These are phyloP conservation scores for Drosophila quadrilineata DNA, from an alignment of 1,140 invertebrate species.

Conservation along the genomic window DNA sequence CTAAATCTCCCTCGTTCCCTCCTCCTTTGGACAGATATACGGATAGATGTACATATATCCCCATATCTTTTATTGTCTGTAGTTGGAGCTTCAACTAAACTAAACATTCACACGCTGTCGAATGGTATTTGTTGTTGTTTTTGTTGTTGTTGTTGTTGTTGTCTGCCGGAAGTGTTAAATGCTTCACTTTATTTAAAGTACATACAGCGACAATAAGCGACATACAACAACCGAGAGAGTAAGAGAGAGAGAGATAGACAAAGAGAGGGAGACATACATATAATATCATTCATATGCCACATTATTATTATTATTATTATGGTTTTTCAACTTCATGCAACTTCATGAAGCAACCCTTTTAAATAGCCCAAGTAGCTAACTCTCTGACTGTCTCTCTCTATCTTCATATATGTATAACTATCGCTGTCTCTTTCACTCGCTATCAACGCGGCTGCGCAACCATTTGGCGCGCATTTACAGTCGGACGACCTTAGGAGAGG, in stretches of 20 bases:
- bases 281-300: constrained; percentile 73
- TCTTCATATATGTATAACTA: constrained; percentile 15
- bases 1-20: not conserved
- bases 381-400: not conserved
- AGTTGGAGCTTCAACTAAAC: constrained; percentile 32
- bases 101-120: constrained; percentile 74
- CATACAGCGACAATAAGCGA: constrained; percentile 37
- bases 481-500: constrained; percentile 16
- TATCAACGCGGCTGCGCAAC: constrained; percentile 46
- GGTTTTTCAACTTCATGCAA: constrained; percentile 47
- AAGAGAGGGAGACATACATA: constrained; percentile 18
- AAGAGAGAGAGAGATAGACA: constrained; percentile 3
- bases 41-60: too few species aligned
- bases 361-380: not conserved
- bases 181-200: constrained; percentile 77
- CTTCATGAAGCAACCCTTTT: constrained; percentile 51
- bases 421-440: too few species aligned
- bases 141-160: constrained; percentile 38
- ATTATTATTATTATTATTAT: constrained; percentile 78
- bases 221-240: not conserved
- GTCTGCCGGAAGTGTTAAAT: constrained; percentile 78
- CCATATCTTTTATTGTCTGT: too few species aligned
- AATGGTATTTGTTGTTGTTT: constrained; percentile 35
- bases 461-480: constrained; percentile 71
- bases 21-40: too few species aligned